Conservation (phyloP, 2,888 invertebrate species). For the Nephrotoma guestfalica region DNA sequence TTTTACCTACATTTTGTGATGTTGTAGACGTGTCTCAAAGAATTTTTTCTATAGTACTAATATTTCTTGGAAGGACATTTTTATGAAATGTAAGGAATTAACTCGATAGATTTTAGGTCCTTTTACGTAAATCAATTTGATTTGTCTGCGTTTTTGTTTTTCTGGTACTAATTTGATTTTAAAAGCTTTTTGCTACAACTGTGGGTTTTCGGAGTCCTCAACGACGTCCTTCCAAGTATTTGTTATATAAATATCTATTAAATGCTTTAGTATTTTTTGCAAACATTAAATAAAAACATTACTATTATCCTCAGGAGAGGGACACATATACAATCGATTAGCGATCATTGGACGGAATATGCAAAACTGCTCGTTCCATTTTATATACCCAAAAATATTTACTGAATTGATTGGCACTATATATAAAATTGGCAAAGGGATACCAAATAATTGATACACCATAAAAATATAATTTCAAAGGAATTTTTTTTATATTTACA, state of each 20-base stretch:
- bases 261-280: neutral
- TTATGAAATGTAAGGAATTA: neutral
- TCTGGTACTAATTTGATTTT: neutral
- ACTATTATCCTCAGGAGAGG: too few relatives aligned
- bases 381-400: too few relatives aligned
- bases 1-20: too few relatives aligned
- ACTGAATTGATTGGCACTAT: neutral
- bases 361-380: too few relatives aligned
- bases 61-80: neutral
- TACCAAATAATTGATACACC: neutral
- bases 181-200: neutral
- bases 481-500: neutral
- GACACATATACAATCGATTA: neutral
- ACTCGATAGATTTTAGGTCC: neutral
- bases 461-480: neutral
- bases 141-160: neutral
- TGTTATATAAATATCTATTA: neutral
- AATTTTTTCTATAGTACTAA: neutral
- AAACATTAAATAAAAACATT: neutral
- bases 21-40: neutral
- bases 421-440: neutral
- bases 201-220: neutral
- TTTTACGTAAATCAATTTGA: neutral
- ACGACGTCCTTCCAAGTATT: neutral
- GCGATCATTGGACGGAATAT: neutral